Percentiles rank a stretch among this genome's conserved stretches.
phyloP scores from a whole-genome alignment of 2,888 invertebrate species.

The Drosophila demipolita region DNA sequence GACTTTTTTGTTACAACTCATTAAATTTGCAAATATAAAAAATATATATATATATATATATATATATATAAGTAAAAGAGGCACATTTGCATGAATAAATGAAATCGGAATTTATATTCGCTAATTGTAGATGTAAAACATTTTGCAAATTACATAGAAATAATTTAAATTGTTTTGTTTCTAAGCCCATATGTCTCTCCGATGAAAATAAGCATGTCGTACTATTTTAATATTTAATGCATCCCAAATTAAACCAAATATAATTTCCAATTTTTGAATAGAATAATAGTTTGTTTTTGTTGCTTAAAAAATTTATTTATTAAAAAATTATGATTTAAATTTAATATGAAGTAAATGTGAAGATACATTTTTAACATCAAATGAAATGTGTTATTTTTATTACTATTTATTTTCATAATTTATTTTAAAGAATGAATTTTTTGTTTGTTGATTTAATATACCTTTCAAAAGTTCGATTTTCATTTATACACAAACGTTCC shows the following conservation, averaged over 20 bases:
- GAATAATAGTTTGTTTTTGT: neutral
- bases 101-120: constrained; percentile 10
- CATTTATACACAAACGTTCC: neutral
- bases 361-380: neutral
- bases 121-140: constrained; percentile 20
- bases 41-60: neutral
- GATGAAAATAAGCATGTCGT: neutral
- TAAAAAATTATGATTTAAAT: neutral
- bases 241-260: neutral
- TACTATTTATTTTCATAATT: no score
- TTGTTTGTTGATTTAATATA: neutral
- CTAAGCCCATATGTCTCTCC: neutral
- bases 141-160: neutral
- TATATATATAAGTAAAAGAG: neutral
- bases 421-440: no score
- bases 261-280: neutral
- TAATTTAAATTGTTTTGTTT: neutral
- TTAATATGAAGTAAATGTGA: neutral
- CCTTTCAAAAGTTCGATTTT: neutral
- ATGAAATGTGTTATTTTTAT: neutral
- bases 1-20: constrained; percentile 59
- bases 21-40: constrained; percentile 44
- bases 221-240: neutral
- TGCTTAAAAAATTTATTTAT: neutral
- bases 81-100: constrained; percentile 9